These are phyloP conservation scores for Oryzaephilus surinamensis DNA, from an alignment of 1,140 invertebrate genomes.

Conservation along the genomic window DNA sequence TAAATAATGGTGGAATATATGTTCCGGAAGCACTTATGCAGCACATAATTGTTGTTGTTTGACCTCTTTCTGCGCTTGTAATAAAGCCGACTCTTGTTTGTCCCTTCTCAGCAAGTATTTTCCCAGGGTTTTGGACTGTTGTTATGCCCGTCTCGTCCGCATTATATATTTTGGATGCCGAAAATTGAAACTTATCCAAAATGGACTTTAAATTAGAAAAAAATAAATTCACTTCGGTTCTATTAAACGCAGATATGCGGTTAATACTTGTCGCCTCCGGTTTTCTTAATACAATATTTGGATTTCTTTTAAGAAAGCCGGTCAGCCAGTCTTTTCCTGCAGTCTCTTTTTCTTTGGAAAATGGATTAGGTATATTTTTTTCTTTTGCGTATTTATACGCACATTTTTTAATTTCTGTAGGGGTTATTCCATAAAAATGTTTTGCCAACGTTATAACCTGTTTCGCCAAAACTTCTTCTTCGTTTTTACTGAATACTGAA, in stretches of 20 bases:
- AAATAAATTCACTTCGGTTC: constrained; percentile 5
- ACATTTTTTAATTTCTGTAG: constrained; percentile 5
- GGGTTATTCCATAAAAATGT: not conserved
- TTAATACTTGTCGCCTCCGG: constrained; percentile 4
- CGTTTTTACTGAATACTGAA: not conserved
- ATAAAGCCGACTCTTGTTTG: constrained; percentile 25
- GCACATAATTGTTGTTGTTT: constrained; percentile 23
- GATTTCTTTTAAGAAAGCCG: constrained; percentile 4
- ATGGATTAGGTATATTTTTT: not conserved
- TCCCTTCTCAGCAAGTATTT: constrained; percentile 34
- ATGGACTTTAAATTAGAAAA: constrained; percentile 3
- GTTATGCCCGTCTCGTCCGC: constrained; percentile 37
- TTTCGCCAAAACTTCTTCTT: not conserved
- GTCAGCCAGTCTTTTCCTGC: not conserved
- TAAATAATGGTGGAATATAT: constrained; percentile 29
- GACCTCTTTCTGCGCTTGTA: constrained; percentile 16
- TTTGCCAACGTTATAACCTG: not conserved
- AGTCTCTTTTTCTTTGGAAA: constrained; percentile 3
- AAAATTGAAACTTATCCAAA: constrained; percentile 1
- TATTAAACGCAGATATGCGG: constrained; percentile 3
- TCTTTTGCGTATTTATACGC: constrained; percentile 1
- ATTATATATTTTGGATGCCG: constrained; percentile 6
- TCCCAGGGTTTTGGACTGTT: constrained; percentile 35
- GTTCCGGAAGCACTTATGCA: constrained; percentile 22
- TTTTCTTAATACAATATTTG: constrained; percentile 2